Conservation (phyloP, 2,888 invertebrate genomes). For the Electrophaes corylata region DNA sequence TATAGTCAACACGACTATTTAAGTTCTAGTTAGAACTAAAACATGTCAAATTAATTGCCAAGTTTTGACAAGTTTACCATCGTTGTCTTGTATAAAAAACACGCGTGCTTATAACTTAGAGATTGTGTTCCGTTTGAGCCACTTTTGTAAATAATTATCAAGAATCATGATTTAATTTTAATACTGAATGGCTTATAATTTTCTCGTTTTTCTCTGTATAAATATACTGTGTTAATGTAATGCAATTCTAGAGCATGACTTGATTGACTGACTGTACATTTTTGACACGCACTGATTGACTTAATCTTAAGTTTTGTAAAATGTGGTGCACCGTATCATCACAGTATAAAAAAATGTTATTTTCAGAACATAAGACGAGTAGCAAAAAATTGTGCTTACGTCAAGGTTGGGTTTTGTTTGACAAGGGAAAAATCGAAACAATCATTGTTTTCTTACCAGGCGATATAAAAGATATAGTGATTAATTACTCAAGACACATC, state of each 20-base stretch:
- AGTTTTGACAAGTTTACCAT: too few species aligned
- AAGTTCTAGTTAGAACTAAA: too few species aligned
- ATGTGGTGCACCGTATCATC: background rate
- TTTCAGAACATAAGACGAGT: too few species aligned
- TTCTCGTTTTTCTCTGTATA: slow-evolving; percentile 29
- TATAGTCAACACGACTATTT: too few species aligned
- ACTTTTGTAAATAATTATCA: slow-evolving; percentile 23
- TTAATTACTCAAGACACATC: too few species aligned
- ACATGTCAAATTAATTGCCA: too few species aligned
- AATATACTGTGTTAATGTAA: slow-evolving; percentile 37
- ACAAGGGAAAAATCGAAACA: too few species aligned
- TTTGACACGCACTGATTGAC: slow-evolving; percentile 43
- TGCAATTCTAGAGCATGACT: slow-evolving; percentile 47
- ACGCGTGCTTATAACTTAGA: background rate
- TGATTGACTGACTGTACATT: slow-evolving; percentile 43
- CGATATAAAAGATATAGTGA: too few species aligned
- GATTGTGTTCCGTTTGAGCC: slow-evolving; percentile 8
- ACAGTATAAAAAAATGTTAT: background rate
- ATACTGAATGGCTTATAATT: slow-evolving; percentile 11
- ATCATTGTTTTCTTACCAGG: too few species aligned
- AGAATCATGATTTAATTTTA: slow-evolving; percentile 16
- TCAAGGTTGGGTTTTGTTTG: too few species aligned
- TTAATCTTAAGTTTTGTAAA: background rate
- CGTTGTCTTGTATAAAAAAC: background rate
- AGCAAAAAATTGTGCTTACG: too few species aligned